Evolutionary conservation across 2,113 vertebrate species (phyloP).

Genomic region (Lasiurus borealis): DNA sequence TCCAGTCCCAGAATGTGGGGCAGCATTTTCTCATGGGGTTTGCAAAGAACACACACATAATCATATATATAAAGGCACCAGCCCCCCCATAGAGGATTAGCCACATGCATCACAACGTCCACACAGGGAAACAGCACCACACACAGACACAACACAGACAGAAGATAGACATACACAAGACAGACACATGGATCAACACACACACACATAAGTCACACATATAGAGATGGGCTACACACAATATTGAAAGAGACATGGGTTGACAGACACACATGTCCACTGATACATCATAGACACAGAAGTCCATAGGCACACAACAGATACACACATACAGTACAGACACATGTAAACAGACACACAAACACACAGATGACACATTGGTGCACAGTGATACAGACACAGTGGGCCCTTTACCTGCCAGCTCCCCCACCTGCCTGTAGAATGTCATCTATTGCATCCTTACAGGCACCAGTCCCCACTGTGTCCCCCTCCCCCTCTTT

Average conservation of each 20-base stretch:
- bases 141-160: neutral
- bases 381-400: neutral
- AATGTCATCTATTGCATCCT: neutral
- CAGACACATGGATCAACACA: neutral
- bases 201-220: neutral
- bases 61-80: neutral
- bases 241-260: neutral
- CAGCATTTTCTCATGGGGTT: neutral
- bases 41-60: neutral
- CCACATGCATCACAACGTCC: neutral
- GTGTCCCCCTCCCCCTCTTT: neutral
- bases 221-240: neutral
- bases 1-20: neutral
- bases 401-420: neutral
- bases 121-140: neutral
- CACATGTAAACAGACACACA: neutral
- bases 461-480: neutral
- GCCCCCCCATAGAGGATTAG: neutral
- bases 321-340: neutral
- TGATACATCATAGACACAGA: neutral
- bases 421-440: neutral
- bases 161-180: neutral
- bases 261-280: neutral
- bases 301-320: neutral
- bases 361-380: neutral